Conservation (phyloP, 2,888 invertebrate species). For the Spodoptera littoralis region DNA sequence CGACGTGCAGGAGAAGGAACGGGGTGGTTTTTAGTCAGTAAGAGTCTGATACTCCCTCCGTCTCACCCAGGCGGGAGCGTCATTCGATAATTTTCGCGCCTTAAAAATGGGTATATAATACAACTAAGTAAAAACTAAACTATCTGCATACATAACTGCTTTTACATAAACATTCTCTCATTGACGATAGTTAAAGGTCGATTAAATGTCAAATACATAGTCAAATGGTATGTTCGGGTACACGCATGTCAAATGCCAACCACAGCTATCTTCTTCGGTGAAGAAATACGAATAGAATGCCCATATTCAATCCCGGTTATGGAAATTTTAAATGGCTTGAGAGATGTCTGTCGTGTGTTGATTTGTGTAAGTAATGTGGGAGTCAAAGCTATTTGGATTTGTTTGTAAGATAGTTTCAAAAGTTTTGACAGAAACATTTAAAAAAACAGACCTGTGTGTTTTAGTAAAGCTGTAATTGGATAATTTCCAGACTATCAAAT, state of each 20-base stretch:
- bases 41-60: too few relatives aligned
- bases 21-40: too few relatives aligned
- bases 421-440: too few relatives aligned
- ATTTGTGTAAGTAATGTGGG: not conserved
- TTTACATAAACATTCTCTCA: slow-evolving; percentile 42
- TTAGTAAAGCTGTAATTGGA: too few relatives aligned
- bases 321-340: slow-evolving; percentile 16
- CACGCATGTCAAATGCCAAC: slow-evolving; percentile 45
- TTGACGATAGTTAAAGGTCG: slow-evolving; percentile 60
- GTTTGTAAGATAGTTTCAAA: too few relatives aligned
- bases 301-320: slow-evolving; percentile 28
- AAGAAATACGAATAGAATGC: slow-evolving; percentile 32
- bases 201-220: slow-evolving; percentile 62
- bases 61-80: too few relatives aligned
- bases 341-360: not conserved
- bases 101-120: too few relatives aligned
- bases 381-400: not conserved
- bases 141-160: slow-evolving; percentile 43
- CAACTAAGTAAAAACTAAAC: slow-evolving; percentile 20
- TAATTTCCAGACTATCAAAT: too few relatives aligned
- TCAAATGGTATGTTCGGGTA: slow-evolving; percentile 40
- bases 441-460: too few relatives aligned
- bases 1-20: too few relatives aligned
- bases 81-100: too few relatives aligned
- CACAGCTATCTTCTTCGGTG: slow-evolving; percentile 19